phyloP scores from a whole-genome alignment of 2,797 vertebrate species.

The Crossoptilon crossoptilon region DNA sequence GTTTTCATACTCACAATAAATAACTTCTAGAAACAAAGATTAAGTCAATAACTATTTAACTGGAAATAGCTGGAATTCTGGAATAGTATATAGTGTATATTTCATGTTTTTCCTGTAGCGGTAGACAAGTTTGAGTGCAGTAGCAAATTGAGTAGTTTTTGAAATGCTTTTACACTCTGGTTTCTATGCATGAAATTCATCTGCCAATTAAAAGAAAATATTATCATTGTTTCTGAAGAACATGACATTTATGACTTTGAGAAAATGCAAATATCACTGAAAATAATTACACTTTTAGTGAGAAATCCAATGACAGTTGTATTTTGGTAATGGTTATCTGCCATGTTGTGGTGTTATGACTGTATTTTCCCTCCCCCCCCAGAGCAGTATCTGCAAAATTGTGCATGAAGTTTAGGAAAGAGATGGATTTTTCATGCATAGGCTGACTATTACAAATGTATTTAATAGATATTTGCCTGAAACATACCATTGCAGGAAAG shows the following conservation, averaged over 20 bases:
- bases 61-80: constrained; percentile 16
- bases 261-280: not conserved
- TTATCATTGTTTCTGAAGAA: not conserved
- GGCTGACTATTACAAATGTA: not conserved
- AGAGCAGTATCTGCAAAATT: not conserved
- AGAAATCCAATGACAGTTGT: not conserved
- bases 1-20: constrained; percentile 34
- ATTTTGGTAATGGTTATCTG: not conserved
- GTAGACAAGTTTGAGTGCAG: not conserved
- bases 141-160: not conserved
- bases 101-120: not conserved
- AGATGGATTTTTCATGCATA: not conserved
- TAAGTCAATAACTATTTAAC: constrained; percentile 2
- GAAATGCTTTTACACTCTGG: not conserved
- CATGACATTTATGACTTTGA: not conserved
- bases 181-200: not conserved
- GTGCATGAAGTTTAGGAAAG: not conserved
- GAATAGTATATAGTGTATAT: not conserved
- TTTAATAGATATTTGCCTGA: not conserved
- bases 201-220: too few species aligned
- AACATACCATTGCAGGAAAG: not conserved
- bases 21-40: constrained; percentile 35
- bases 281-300: not conserved
- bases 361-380: not conserved
- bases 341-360: not conserved